These are phyloP conservation scores for Todus mexicanus DNA, from an alignment of 2,797 vertebrate genomes.

Conservation along the genomic window DNA sequence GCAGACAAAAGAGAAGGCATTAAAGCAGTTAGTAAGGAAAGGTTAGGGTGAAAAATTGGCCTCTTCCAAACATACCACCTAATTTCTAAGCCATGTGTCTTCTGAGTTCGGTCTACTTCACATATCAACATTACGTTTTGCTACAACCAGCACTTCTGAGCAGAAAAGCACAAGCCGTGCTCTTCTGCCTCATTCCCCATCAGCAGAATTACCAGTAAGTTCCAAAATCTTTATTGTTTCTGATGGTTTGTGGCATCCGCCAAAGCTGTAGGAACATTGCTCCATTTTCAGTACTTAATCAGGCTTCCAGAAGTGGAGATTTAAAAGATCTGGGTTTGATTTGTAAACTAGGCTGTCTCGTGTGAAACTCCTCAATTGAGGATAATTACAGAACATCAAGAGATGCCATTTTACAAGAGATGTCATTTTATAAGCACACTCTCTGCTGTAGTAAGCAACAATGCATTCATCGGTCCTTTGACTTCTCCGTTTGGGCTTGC, in stretches of 20 bases:
- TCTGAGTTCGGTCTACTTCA: background rate
- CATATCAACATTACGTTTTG: background rate
- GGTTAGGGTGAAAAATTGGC: background rate
- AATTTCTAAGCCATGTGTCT: background rate
- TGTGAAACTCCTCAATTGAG: background rate
- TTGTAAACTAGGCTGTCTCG: background rate
- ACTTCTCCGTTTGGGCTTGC: background rate
- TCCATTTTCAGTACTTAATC: background rate
- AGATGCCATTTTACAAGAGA: background rate
- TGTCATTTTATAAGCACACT: background rate
- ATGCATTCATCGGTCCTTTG: background rate
- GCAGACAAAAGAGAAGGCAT: background rate
- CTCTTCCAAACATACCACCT: background rate
- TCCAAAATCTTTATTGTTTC: conserved; percentile 28
- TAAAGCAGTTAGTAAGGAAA: background rate
- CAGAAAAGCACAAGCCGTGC: background rate
- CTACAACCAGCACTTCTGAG: background rate
- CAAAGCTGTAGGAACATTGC: background rate
- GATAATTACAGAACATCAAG: background rate
- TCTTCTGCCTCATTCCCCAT: background rate
- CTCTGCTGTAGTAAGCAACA: background rate
- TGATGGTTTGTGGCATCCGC: background rate
- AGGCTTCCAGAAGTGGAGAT: background rate
- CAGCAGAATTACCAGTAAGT: conserved; percentile 2
- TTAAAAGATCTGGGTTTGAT: background rate